Percentiles rank a stretch among this genome's conserved stretches.
Conservation (phyloP, 2,113 vertebrate species). For the Myocastor coypus region DNA sequence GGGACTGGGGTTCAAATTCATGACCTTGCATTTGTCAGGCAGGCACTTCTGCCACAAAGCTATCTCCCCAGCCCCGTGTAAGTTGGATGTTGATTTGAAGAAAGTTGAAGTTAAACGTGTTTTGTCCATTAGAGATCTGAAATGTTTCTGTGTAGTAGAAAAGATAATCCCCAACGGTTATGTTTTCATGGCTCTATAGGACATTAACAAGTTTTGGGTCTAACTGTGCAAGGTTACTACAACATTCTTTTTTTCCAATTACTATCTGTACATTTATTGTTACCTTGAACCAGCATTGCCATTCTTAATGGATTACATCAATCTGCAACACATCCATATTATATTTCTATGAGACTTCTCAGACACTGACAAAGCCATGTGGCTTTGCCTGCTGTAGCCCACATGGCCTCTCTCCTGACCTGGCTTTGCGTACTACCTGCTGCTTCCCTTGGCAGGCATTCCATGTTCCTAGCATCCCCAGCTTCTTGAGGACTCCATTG, state of each 20-base stretch:
- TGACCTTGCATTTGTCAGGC: no score
- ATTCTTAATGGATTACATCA: background rate
- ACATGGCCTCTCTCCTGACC: background rate
- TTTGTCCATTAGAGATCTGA: background rate
- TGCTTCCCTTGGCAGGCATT: background rate
- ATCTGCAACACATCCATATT: background rate
- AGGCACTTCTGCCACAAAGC: no score
- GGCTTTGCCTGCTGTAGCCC: background rate
- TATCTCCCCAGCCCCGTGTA: no score
- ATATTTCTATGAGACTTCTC: background rate
- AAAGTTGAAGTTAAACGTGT: background rate
- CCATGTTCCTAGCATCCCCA: background rate
- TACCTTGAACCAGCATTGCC: background rate
- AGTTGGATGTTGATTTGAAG: constrained; percentile 1
- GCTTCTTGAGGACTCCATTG: background rate
- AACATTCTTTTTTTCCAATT: background rate
- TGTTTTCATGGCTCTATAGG: background rate
- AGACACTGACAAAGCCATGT: background rate
- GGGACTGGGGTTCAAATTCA: no score
- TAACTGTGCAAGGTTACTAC: background rate
- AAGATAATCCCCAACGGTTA: background rate
- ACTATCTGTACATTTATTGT: background rate
- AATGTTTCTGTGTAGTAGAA: background rate
- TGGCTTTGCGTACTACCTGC: background rate
- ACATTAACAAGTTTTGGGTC: background rate